These are phyloP conservation scores for Rotaria macrura DNA, from an alignment of 2,888 invertebrate species.

Conservation along the genomic window DNA sequence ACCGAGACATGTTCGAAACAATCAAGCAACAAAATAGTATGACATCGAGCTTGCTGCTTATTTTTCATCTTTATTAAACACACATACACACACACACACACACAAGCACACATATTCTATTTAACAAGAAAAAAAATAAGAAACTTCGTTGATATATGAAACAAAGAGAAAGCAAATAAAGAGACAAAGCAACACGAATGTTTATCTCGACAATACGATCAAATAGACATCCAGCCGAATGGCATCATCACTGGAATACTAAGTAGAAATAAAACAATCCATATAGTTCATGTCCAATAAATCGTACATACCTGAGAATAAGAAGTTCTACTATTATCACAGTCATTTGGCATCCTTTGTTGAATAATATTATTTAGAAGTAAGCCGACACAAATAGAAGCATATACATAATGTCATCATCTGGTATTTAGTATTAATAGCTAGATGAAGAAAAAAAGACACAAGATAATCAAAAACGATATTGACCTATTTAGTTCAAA, in stretches of 20 bases:
- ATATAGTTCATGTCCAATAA: neutral
- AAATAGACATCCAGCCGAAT: neutral
- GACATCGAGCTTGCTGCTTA: neutral
- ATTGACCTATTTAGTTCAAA: neutral
- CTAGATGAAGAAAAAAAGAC: neutral
- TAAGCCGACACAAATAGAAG: neutral
- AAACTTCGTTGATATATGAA: neutral
- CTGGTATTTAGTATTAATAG: neutral
- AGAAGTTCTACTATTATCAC: neutral
- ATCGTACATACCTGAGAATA: neutral
- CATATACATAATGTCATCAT: neutral
- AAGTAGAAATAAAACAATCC: neutral
- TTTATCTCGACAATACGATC: neutral
- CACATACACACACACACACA: neutral
- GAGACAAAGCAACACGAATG: neutral
- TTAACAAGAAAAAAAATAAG: neutral
- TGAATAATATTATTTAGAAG: neutral
- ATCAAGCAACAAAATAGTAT: neutral
- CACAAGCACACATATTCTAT: neutral
- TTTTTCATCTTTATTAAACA: conserved; percentile 4
- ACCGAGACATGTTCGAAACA: neutral
- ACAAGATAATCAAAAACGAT: neutral
- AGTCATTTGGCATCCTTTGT: neutral
- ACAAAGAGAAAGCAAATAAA: neutral
- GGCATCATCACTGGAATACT: neutral